Base-by-base conservation (phyloP, 92 coral and sea anemone genomes). In the Actinostola sp. region DNA sequence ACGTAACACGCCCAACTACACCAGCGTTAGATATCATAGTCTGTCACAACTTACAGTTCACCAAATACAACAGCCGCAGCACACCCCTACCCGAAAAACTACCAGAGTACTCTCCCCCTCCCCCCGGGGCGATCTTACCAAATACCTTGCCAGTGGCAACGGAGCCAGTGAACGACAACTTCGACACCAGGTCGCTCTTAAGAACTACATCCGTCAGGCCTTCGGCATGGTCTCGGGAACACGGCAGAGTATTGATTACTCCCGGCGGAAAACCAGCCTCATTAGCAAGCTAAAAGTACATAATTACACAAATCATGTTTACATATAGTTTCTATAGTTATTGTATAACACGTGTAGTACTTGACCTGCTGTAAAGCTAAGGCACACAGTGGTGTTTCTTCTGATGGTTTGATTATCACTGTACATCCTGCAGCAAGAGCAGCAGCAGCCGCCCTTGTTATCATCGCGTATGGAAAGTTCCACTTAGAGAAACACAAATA, bases 181-280 rank as follows among this genome's bases (percentile, higher is more conserved):
- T 89, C 1, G 97, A 73, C 8, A 92, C 97, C 50, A 92, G 77
- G 11, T 84, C 85, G 71, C 89, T 92, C 61, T 84, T 80, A 50
- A 92, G 86, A 24, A 92, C 84, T 0, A 85, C 90, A 62, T 89
- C 92, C 14, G 97, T 78, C 16, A 92, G 85, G 31, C 70, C 68
- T 66, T 79, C 54, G 23, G 83, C 97, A 48, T 84, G 55, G 24
- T 86, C 83, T 35, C 97, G 89, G 29, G 95, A 88, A 29, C 97
- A 92, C 3, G 97, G 82, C 28, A 92, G 66, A 6, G 93, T 78
- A 75, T 92, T 92, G 29, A 89, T 34, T 25, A 92, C 97, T 55
- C 97, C 97, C 11, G 89, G 86, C 5, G 97, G 97, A 63, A 92
- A 89, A 21, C 95, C 97, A 49, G 97, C 97, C 38, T 92, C 92